phyloP scores from a whole-genome alignment of 2,888 invertebrate genomes.

The Masnerella sp. region DNA sequence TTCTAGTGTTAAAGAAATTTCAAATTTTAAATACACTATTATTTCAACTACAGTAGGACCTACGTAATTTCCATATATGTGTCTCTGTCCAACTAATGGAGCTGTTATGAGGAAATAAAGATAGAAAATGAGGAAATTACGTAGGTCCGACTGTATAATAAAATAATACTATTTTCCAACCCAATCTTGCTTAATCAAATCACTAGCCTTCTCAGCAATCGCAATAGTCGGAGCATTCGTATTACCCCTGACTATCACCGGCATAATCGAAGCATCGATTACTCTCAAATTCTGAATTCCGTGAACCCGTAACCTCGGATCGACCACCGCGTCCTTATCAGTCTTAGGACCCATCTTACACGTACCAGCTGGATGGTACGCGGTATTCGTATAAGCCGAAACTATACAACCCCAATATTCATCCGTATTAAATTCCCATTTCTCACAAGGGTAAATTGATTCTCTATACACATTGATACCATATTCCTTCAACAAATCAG shows the following conservation, averaged over 20 bases:
- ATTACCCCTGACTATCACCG: conserved; percentile 89
- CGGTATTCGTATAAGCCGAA: conserved; percentile 84
- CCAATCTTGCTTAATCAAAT: conserved; percentile 92
- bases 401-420: conserved; percentile 90
- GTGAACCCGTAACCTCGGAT: conserved; percentile 85
- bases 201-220: conserved; percentile 91
- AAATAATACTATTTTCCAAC: too few species aligned
- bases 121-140: too few species aligned
- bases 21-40: too few species aligned
- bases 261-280: conserved; percentile 91
- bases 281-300: conserved; percentile 86
- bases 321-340: conserved; percentile 87
- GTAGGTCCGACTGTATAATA: too few species aligned
- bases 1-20: too few species aligned
- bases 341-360: conserved; percentile 89
- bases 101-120: too few species aligned
- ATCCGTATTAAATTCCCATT: conserved; percentile 84
- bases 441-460: conserved; percentile 87
- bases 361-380: conserved; percentile 89
- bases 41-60: too few species aligned
- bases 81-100: too few species aligned
- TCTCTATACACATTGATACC: conserved; percentile 86
- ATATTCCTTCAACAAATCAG: conserved; percentile 86
- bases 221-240: conserved; percentile 91
- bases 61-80: too few species aligned